phyloP scores from a whole-genome alignment of 2,888 invertebrate species.

The Penaeus monodon region DNA sequence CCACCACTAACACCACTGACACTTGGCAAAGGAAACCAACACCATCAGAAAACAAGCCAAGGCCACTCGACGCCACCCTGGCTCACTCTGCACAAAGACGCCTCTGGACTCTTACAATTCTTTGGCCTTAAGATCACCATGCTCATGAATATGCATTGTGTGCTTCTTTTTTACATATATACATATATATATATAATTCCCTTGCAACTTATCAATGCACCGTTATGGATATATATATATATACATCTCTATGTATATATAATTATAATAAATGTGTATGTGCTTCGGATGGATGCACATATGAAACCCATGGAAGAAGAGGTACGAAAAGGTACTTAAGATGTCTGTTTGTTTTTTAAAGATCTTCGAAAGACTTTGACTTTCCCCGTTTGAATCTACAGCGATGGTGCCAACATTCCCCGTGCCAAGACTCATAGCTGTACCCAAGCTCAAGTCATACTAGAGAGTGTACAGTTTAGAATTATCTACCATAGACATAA shows the following conservation, averaged over 20 bases:
- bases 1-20: background rate
- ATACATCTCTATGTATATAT: conserved; percentile 25
- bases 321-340: conserved; percentile 2
- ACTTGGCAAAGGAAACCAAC: background rate
- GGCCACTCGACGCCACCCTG: conserved; percentile 16
- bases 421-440: conserved; percentile 24
- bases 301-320: background rate
- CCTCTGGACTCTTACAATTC: conserved; percentile 29
- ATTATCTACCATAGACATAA: conserved; percentile 2
- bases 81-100: conserved; percentile 24
- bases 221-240: conserved; percentile 36
- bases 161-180: conserved; percentile 39
- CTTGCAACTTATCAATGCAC: conserved; percentile 30
- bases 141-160: conserved; percentile 41
- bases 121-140: conserved; percentile 51
- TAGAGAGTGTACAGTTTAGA: conserved; percentile 16
- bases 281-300: background rate
- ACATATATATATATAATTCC: conserved; percentile 30
- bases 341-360: conserved; percentile 18
- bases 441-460: conserved; percentile 19
- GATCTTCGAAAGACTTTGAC: background rate
- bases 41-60: background rate
- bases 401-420: conserved; percentile 28
- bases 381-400: conserved; percentile 13
- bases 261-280: background rate